These are phyloP conservation scores for Gortyna flavago DNA, from an alignment of 2,888 invertebrate species.

Conservation along the genomic window DNA sequence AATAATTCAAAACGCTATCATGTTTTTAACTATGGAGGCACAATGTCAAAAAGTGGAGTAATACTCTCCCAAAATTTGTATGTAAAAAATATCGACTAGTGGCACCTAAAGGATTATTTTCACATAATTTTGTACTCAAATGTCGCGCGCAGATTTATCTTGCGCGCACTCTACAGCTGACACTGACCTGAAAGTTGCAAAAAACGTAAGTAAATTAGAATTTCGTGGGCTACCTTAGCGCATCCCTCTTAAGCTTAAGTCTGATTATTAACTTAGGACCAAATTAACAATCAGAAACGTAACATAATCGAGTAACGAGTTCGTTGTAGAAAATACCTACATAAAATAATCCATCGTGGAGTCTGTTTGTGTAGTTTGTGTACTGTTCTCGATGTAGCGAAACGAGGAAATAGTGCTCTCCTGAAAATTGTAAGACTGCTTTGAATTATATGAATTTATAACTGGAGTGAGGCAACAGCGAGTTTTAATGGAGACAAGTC, in stretches of 20 bases:
- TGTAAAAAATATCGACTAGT: no score
- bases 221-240: no score
- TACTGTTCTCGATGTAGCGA: not conserved
- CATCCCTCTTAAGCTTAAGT: not conserved
- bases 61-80: no score
- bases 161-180: no score
- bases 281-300: not conserved
- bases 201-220: no score
- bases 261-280: not conserved
- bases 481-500: not conserved
- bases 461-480: not conserved
- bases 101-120: no score
- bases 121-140: no score
- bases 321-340: constrained; percentile 17
- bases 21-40: no score
- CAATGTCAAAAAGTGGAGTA: no score
- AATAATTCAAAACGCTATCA: no score
- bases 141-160: no score
- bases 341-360: constrained; percentile 15
- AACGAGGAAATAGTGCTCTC: constrained; percentile 22
- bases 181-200: no score
- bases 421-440: constrained; percentile 5
- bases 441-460: constrained; percentile 3
- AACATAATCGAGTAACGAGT: not conserved
- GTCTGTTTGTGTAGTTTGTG: constrained; percentile 11